Conservation (phyloP, 1,140 invertebrate species). For the Drosophila pseudoananassae region DNA sequence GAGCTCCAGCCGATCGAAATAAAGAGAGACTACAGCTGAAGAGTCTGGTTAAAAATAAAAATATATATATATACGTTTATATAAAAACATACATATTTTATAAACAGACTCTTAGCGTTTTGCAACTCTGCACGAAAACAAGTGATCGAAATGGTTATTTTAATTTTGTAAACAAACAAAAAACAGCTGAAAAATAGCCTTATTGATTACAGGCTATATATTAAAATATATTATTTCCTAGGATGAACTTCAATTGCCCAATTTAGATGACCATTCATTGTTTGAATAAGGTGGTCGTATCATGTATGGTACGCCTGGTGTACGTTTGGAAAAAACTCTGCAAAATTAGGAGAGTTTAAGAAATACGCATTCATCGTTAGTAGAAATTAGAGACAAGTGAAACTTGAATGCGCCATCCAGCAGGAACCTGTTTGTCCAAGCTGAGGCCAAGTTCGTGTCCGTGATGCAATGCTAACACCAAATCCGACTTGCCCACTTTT, state of each 20-base stretch:
- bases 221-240: not conserved
- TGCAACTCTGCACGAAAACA: not conserved
- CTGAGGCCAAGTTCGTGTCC: slow-evolving; percentile 68
- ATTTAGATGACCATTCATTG: slow-evolving; percentile 10
- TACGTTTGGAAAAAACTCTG: slow-evolving; percentile 77
- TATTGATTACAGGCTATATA: no score
- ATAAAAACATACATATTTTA: not conserved
- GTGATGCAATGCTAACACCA: slow-evolving; percentile 72
- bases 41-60: not conserved
- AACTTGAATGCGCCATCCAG: no score
- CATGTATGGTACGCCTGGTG: slow-evolving; percentile 73
- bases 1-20: not conserved
- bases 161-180: not conserved
- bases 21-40: not conserved
- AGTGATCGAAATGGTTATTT: not conserved
- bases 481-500: slow-evolving; percentile 59
- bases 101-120: not conserved
- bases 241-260: not conserved
- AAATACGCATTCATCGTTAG: not conserved
- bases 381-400: slow-evolving; percentile 11
- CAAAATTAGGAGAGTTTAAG: slow-evolving; percentile 19
- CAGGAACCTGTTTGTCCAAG: slow-evolving; percentile 39
- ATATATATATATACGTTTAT: not conserved
- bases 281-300: slow-evolving; percentile 46
- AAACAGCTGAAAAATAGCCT: not conserved